Percentiles rank a stretch among this genome's conserved stretches.
These are phyloP conservation scores for Drosophila trichaetosa DNA, from an alignment of 2,888 invertebrate species.

Conservation along the genomic window DNA sequence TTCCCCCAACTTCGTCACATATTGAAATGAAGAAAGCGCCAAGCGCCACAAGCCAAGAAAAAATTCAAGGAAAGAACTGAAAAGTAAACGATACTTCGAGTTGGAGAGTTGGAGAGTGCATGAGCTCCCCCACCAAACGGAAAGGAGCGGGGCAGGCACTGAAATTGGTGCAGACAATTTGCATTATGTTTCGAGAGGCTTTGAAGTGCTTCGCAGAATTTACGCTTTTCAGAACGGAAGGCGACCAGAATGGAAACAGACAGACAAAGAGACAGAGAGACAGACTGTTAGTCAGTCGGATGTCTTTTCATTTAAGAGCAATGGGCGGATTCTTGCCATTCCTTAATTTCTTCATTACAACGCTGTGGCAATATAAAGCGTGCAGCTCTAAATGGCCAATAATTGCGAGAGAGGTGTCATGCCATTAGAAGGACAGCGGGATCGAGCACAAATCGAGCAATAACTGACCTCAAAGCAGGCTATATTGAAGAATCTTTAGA, in stretches of 20 bases:
- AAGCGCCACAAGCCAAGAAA: slow-evolving; percentile 48
- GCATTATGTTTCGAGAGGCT: slow-evolving; percentile 46
- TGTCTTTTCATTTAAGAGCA: slow-evolving; percentile 46
- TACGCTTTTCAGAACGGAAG: slow-evolving; percentile 34
- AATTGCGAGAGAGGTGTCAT: not conserved
- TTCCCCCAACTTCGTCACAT: slow-evolving; percentile 24
- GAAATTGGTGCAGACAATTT: slow-evolving; percentile 57
- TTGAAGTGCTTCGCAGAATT: slow-evolving; percentile 46
- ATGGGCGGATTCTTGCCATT: slow-evolving; percentile 33
- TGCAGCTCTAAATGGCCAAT: not conserved
- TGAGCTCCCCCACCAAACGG: slow-evolving; percentile 9
- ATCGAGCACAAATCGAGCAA: slow-evolving; percentile 9
- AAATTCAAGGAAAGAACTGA: slow-evolving; percentile 8
- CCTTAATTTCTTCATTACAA: slow-evolving; percentile 35
- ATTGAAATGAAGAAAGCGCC: slow-evolving; percentile 52
- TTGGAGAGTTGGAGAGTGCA: slow-evolving; percentile 11
- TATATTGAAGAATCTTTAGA: slow-evolving; percentile 22
- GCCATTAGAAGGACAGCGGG: not conserved
- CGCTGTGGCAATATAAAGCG: not conserved
- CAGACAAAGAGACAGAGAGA: not conserved
- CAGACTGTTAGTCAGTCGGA: not conserved
- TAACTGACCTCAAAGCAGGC: slow-evolving; percentile 14
- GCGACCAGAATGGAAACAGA: not conserved
- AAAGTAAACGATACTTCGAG: not conserved
- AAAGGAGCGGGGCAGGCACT: slow-evolving; percentile 6